These are phyloP conservation scores for Drosophila sp. DNA, from an alignment of 1,140 invertebrate species.

Conservation along the genomic window DNA sequence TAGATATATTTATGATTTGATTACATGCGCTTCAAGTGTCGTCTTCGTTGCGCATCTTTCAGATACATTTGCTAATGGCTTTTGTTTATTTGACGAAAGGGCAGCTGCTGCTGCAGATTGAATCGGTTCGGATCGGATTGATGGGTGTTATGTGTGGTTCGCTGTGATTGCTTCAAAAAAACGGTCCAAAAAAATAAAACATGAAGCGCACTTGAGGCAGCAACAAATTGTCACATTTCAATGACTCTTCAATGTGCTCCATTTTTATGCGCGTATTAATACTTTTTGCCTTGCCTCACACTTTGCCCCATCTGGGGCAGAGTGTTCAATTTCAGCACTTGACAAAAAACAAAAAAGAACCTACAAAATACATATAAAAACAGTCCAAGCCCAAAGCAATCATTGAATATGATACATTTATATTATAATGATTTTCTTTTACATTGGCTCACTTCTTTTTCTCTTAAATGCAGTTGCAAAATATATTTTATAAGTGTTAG, in stretches of 20 bases:
- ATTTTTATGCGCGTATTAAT: conserved; percentile 59
- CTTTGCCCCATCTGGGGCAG: conserved; percentile 45
- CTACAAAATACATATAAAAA: conserved; percentile 5
- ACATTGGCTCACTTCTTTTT: conserved; percentile 17
- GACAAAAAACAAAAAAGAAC: conserved; percentile 22
- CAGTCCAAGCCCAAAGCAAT: conserved; percentile 35
- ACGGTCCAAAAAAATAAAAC: conserved; percentile 26
- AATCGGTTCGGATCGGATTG: conserved; percentile 67
- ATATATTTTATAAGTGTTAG: too few relatives aligned
- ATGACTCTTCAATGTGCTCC: conserved; percentile 66
- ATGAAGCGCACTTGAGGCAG: conserved; percentile 61
- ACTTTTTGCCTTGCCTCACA: conserved; percentile 47
- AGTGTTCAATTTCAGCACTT: conserved; percentile 51
- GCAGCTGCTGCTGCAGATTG: conserved; percentile 53
- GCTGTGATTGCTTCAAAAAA: conserved; percentile 56
- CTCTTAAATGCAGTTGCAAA: too few relatives aligned
- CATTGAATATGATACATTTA: conserved; percentile 42
- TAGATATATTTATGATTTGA: conserved; percentile 73
- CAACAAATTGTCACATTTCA: conserved; percentile 79
- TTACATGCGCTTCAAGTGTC: conserved; percentile 62
- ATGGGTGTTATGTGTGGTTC: conserved; percentile 62
- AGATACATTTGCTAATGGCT: conserved; percentile 79
- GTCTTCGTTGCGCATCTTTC: conserved; percentile 34
- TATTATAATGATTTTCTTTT: conserved; percentile 21
- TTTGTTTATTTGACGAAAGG: conserved; percentile 78